Evolutionary conservation across 2,888 invertebrate genomes (phyloP).

Genomic region (Sinopyrophorus schimmeli): DNA sequence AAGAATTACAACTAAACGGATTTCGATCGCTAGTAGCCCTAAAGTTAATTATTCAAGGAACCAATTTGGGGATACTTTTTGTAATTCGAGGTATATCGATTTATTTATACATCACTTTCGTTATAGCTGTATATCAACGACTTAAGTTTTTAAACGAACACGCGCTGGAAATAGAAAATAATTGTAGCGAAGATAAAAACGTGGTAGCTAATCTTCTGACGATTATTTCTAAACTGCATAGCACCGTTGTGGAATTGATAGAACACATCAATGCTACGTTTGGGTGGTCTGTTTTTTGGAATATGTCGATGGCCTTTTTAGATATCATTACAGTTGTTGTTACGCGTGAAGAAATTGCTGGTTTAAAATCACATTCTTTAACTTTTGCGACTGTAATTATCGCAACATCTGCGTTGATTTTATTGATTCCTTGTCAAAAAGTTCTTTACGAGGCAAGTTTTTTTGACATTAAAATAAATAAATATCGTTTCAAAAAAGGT

Average conservation of each 20-base stretch:
- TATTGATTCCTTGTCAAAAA: no score
- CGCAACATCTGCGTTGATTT: no score
- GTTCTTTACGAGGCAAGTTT: no score
- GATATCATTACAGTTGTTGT: background rate
- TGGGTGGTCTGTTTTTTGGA: background rate
- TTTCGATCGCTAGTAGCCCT: background rate
- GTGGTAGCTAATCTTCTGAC: background rate
- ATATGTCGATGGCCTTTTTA: background rate
- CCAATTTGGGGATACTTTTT: background rate
- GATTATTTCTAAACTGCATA: background rate
- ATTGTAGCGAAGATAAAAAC: background rate
- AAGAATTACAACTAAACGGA: background rate
- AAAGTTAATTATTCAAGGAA: background rate
- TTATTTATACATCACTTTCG: background rate
- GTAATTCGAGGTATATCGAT: background rate
- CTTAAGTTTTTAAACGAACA: background rate
- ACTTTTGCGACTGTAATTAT: no score
- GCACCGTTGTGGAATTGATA: background rate
- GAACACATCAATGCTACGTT: background rate
- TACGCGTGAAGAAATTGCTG: no score
- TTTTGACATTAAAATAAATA: no score
- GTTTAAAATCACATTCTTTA: no score
- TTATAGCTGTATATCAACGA: background rate
- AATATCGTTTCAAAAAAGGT: no score
- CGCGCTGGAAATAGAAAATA: background rate